Conservation (phyloP, 53 echinoderm and acorn worm species). For the Mesocentrotus franciscanus region DNA sequence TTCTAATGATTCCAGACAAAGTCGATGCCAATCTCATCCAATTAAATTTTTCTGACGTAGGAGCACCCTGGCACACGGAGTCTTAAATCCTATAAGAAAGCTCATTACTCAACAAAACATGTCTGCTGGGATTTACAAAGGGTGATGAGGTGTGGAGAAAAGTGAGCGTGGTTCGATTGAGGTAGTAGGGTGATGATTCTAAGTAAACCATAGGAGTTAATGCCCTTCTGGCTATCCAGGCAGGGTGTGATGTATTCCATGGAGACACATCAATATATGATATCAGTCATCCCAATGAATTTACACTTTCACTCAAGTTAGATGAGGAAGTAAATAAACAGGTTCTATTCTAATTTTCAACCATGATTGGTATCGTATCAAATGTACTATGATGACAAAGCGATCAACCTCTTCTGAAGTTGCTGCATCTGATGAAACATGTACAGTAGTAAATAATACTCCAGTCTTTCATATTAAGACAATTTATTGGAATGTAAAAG, state of each 20-base stretch:
- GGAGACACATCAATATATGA: neutral
- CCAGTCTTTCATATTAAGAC: neutral
- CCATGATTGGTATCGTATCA: neutral
- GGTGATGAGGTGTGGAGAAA: neutral
- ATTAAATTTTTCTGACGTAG: neutral
- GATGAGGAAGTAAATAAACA: neutral
- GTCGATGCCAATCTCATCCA: slow-evolving; percentile 1
- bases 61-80: neutral
- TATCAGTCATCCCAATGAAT: neutral
- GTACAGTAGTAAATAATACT: neutral
- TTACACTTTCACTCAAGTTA: neutral
- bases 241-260: neutral
- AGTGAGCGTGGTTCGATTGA: neutral
- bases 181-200: too few species aligned
- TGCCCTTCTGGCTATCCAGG: too few species aligned
- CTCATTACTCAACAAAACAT: slow-evolving; percentile 2
- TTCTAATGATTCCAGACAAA: slow-evolving; percentile 16
- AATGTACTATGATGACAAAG: neutral
- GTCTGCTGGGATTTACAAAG: neutral
- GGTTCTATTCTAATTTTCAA: neutral
- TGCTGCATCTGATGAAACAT: neutral
- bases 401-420: neutral
- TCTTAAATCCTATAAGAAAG: neutral
- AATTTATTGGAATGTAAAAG: neutral
- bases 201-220: too few species aligned